Evolutionary conservation across 2,888 invertebrate species (phyloP).

Genomic region (Gastracanthus pulcherrimus): DNA sequence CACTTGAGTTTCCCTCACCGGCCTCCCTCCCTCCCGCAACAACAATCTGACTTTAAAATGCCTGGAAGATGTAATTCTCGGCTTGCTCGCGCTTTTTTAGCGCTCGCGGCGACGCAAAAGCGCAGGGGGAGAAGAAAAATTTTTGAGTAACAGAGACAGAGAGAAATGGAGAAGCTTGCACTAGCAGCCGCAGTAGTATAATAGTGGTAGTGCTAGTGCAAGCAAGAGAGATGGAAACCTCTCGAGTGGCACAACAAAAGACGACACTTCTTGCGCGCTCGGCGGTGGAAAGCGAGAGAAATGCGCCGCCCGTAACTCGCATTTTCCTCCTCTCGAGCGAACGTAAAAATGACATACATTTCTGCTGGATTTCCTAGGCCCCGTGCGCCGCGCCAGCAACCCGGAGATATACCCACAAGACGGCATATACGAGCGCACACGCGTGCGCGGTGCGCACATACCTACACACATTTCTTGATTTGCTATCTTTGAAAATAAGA

Average conservation of each 20-base stretch:
- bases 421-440: no score
- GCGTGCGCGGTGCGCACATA: no score
- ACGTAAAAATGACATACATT: conserved; percentile 59
- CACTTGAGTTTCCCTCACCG: not conserved
- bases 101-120: not conserved
- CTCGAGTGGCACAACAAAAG: conserved; percentile 44
- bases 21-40: no score
- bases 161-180: conserved; percentile 22
- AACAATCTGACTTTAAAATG: conserved; percentile 33
- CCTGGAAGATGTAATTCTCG: not conserved
- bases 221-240: not conserved
- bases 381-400: not conserved
- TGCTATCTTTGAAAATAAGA: conserved; percentile 59
- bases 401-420: not conserved
- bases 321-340: conserved; percentile 48
- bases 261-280: conserved; percentile 27
- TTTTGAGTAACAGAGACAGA: conserved; percentile 19
- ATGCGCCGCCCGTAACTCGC: conserved; percentile 56
- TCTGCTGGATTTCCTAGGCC: conserved; percentile 48
- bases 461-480: conserved; percentile 58
- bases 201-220: not conserved
- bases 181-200: not conserved
- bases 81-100: not conserved
- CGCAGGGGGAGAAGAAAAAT: no score
- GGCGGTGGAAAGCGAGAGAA: conserved; percentile 46